Evolutionary conservation across 1,140 invertebrate genomes (phyloP), one percentile per base, ranked within the genome.

Genomic region (Trichoplusia ni): DNA sequence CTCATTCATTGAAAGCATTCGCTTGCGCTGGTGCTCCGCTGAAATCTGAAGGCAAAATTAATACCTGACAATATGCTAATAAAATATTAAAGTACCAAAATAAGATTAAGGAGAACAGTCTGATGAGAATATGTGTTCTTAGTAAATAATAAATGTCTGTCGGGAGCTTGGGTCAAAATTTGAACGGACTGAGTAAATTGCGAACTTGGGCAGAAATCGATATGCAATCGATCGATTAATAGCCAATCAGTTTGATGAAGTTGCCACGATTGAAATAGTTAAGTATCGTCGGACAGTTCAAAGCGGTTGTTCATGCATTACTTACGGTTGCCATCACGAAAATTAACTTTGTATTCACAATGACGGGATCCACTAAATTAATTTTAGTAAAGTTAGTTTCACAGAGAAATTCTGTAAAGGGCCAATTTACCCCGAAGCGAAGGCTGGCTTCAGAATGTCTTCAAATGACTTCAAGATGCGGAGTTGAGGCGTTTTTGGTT

Each of bases 291-390:
- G 18, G 5, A 44, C 38, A 19, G 38, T 31, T 33, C 27, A 44
- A 58, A 61, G 53, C 9, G 44, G 29, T 38, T 67, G 58, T 67
- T 67, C 56, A 54, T 61, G 47, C 37, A 61, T 47, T 46, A 67
- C 58, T 56, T 44, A 42, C 46, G 18, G 37, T 16, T 27, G 11
- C 35, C 44, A 21, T 46, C 40, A 54, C 53, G 58, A 61, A 61
- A 54, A 61, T 61, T 54, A 61, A 54, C 64, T 67, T 67, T 67
- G 58, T 61, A 67, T 67, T 61, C 49, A 59, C 64, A 67, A 67
- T 61, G 54, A 42, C 29, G 47, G 37, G 18, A 19, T 37, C 56
- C 31, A 61, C 64, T 61, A 61, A 67, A 67, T 67, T 67, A 67
- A 67, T 67, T 67, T 67, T 46, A 67, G 47, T 47, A 46, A 58